phyloP scores from a whole-genome alignment of 2,888 invertebrate species.

The Drosophila colorata region DNA sequence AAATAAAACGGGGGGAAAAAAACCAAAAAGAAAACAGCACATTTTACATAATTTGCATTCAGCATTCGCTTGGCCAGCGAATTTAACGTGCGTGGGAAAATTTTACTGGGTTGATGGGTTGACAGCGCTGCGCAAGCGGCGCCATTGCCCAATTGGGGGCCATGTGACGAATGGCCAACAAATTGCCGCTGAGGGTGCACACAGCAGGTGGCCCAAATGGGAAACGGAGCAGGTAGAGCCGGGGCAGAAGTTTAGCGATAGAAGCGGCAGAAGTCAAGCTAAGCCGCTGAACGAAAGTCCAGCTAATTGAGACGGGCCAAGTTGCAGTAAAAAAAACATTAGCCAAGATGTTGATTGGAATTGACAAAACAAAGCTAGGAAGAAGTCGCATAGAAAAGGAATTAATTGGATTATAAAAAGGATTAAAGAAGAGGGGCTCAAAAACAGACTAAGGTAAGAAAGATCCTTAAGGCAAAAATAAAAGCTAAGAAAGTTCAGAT shows the following conservation, averaged over 20 bases:
- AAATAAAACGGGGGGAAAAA: constrained; percentile 21
- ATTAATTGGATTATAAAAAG: not conserved
- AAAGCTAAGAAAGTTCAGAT: too few species aligned
- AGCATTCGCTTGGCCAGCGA: constrained; percentile 50
- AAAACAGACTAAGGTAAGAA: too few species aligned
- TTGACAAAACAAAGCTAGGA: constrained; percentile 11
- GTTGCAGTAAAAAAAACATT: not conserved
- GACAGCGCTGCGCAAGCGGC: constrained; percentile 50
- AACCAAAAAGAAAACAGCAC: constrained; percentile 57
- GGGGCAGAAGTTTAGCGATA: constrained; percentile 26
- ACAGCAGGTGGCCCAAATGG: constrained; percentile 56
- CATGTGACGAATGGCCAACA: constrained; percentile 50
- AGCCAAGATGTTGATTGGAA: constrained; percentile 23
- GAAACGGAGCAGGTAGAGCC: not conserved
- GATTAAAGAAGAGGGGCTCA: not conserved
- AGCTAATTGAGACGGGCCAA: constrained; percentile 46
- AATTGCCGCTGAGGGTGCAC: constrained; percentile 45
- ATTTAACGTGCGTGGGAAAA: constrained; percentile 70
- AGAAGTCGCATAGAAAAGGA: not conserved
- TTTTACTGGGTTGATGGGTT: constrained; percentile 57
- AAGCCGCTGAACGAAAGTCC: constrained; percentile 39
- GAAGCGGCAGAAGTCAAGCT: constrained; percentile 45
- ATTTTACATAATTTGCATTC: constrained; percentile 75
- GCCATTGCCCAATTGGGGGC: constrained; percentile 45
- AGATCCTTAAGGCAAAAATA: too few species aligned